Evolutionary conservation across 1,140 invertebrate species (phyloP), one percentile per base, ranked within the genome.

Genomic region (Oryzaephilus surinamensis): DNA sequence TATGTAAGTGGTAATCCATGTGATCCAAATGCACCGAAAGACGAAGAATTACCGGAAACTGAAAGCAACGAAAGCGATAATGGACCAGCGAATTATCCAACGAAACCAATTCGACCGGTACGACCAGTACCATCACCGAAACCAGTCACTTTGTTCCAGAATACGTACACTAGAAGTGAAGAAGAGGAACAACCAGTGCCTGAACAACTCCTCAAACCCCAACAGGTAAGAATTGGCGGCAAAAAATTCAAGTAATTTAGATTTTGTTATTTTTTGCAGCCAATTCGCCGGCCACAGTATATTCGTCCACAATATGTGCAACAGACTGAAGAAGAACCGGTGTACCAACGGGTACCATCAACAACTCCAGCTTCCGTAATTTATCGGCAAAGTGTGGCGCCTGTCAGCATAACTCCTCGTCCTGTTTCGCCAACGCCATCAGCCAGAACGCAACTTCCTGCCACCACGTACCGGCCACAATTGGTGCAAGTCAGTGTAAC

Each of bases 1-100:
- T 92, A 92, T 58, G 84, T 87, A 1, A 87, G 84, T n/a, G 86
- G 86, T n/a, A 88, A 88, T 54, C 83, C 84, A 2, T 89, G 84
- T 57, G 84, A 88, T 50, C 83, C 83, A 1, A 85, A 86, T 57
- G 80, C 79, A 6, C 75, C 77, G 0, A 74, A 82, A 31, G 74
- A 72, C 7, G 70, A 74, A 12, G 70, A 79, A 35, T 72, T 78
- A 6, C 60, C 67, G 0, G 66, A 74, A 14, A 73, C 75, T 10
- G 69, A 48, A 32, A 43, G 31, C 16, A 66, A 69, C 4, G 76
- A 77, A 32, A 66, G 75, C 12, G 72, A 77, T 16, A 64, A 70
- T 30, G 69, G 71, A 37, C 76, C 79, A 3, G 68, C 69, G 0
- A 80, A 79, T 58, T 79, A 77, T 48, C 75, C 77, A n/a, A 64